phyloP scores from a whole-genome alignment of 2,888 invertebrate species.

The Cantharis nigra region DNA sequence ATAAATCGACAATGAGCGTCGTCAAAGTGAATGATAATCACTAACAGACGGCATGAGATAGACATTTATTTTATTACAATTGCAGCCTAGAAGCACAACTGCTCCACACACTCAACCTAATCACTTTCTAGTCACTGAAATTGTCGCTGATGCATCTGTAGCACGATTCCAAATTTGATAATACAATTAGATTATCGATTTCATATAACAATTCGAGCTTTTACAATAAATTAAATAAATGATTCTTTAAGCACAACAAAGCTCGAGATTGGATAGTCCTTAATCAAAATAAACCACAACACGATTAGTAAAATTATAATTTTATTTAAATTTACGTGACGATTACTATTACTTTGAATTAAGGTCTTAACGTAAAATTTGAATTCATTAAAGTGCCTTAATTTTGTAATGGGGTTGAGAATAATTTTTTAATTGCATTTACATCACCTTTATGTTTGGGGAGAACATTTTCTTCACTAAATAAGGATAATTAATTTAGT shows the following conservation, averaged over 20 bases:
- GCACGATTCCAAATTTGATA: conserved; percentile 27
- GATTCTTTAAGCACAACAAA: neutral
- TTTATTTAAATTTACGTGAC: neutral
- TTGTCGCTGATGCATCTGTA: conserved; percentile 30
- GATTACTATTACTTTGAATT: neutral
- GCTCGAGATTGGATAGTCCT: neutral
- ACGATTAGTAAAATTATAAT: neutral
- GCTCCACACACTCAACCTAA: conserved; percentile 40
- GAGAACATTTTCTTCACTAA: neutral
- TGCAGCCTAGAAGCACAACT: conserved; percentile 46
- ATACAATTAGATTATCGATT: conserved; percentile 27
- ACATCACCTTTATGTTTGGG: neutral
- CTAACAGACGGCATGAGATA: conserved; percentile 46
- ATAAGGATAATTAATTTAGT: neutral
- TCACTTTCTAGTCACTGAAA: conserved; percentile 30
- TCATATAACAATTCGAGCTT: conserved; percentile 13
- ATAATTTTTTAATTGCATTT: neutral
- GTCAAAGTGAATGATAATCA: conserved; percentile 48
- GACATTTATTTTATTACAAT: conserved; percentile 52
- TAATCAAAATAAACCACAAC: neutral
- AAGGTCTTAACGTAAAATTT: neutral
- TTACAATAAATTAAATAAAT: conserved; percentile 16
- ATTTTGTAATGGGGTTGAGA: neutral
- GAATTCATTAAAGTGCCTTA: neutral
- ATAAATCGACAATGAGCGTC: conserved; percentile 28